Conservation (phyloP, 2,797 vertebrate species). For the Mus minutoides region DNA sequence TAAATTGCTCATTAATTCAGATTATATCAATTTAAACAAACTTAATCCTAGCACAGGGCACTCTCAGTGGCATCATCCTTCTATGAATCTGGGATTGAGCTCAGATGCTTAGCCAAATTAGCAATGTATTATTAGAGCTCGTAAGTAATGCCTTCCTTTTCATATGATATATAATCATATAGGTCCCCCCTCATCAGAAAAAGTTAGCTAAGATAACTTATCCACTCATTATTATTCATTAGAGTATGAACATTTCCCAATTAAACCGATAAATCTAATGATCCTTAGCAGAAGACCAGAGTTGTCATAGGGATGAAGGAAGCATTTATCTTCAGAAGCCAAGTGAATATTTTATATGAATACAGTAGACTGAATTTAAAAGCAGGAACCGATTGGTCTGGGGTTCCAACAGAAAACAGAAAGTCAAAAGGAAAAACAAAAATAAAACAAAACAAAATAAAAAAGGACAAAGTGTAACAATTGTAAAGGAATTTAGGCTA, state of each 20-base stretch:
- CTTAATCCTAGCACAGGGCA: background rate
- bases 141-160: background rate
- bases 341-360: slow-evolving; percentile 17
- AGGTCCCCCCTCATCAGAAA: background rate
- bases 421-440: background rate
- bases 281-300: slow-evolving; percentile 24
- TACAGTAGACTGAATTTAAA: background rate
- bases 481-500: background rate
- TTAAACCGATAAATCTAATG: background rate
- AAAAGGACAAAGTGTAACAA: background rate
- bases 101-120: background rate
- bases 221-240: background rate
- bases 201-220: background rate
- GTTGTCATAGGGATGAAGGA: slow-evolving; percentile 47
- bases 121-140: background rate
- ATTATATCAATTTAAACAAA: background rate
- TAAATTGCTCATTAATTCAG: background rate
- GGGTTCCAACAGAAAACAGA: background rate
- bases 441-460: background rate
- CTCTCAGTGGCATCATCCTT: background rate
- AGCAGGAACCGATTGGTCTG: background rate
- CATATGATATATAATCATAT: background rate
- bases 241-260: background rate
- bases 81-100: background rate
- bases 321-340: background rate